A percentile compares a stretch with the other conserved stretches of the same genome.
These are phyloP conservation scores for Bubo scandiacus DNA, from an alignment of 2,113 vertebrate genomes.

Conservation along the genomic window DNA sequence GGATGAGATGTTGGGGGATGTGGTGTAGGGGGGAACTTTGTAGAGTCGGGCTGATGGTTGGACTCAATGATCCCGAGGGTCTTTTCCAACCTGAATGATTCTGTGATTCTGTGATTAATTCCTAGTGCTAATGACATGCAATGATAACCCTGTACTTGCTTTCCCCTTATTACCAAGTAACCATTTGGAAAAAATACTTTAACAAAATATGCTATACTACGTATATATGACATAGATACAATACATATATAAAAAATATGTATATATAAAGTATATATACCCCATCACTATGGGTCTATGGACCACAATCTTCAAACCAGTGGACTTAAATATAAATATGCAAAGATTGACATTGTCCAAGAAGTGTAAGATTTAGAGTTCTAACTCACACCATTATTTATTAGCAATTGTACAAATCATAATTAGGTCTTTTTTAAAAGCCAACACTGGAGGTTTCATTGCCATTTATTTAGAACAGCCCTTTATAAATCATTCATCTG, in stretches of 20 bases:
- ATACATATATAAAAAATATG: background rate
- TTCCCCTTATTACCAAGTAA: background rate
- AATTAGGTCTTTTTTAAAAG: background rate
- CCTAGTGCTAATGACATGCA: background rate
- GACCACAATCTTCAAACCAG: background rate
- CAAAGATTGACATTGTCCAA: background rate
- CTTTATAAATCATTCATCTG: constrained; percentile 1
- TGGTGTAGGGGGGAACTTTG: too few species aligned
- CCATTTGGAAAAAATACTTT: background rate
- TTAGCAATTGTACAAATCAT: background rate
- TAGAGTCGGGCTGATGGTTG: too few species aligned
- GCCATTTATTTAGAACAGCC: background rate
- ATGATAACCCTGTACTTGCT: background rate
- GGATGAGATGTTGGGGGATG: too few species aligned
- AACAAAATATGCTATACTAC: background rate
- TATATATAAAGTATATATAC: background rate
- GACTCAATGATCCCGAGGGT: too few species aligned
- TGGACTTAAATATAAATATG: background rate
- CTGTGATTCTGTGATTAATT: background rate
- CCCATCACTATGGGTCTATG: background rate
- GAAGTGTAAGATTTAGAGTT: background rate
- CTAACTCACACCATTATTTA: background rate
- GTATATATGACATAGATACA: background rate
- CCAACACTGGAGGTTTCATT: background rate
- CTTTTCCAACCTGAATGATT: too few species aligned